Base-by-base conservation (phyloP, 1,140 invertebrate genomes). In the Drosophila pruinosa region DNA sequence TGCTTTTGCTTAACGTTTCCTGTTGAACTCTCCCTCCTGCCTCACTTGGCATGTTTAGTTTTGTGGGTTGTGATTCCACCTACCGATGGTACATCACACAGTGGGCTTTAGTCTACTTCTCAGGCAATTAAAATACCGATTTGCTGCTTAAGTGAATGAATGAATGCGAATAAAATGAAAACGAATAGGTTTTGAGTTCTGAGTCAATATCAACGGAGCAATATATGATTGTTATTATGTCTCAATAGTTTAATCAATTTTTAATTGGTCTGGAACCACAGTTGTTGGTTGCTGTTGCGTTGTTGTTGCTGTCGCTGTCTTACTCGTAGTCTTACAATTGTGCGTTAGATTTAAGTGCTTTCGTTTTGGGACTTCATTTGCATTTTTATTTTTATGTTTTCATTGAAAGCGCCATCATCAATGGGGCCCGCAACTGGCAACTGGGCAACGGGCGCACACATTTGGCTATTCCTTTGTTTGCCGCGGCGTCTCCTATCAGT, bases 351-450 rank as follows among this genome's bases (percentile, higher is more conserved):
- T 88, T 88, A 88, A 88, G 83, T 89, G 82, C 83, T 88, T 88
- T 88, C 82, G 72, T 88, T 86, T 72, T 73, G 68, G 68, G 68
- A 68, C 79, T 83, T 88, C 89, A 89, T 89, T 89, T 89, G 83
- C 83, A 89, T 89, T 89, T 89, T 89, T 89, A 89, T 89, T 89
- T 89, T 89, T 89, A 89, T 89, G 83, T 89, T 89, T 89, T 89
- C 83, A 89, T 89, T 89, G 79, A 89, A 89, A 89, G 85, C 83
- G 83, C 83, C 79, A 89, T 75, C 83, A 89, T 89, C 83, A 89
- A 89, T 89, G 83, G 80, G 56, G 62, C 74, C 82, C 82, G 81
- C 65, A 43, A n/a, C n/a, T n/a, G n/a, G n/a, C n/a, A 50, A 26
- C 24, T 48, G 6, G 14, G 24, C 24, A 15, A 15, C 19, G 15